Percentiles rank a stretch among this genome's conserved stretches.
phyloP scores from a whole-genome alignment of 2,113 vertebrate species.

The Kobus ellipsiprymnus region DNA sequence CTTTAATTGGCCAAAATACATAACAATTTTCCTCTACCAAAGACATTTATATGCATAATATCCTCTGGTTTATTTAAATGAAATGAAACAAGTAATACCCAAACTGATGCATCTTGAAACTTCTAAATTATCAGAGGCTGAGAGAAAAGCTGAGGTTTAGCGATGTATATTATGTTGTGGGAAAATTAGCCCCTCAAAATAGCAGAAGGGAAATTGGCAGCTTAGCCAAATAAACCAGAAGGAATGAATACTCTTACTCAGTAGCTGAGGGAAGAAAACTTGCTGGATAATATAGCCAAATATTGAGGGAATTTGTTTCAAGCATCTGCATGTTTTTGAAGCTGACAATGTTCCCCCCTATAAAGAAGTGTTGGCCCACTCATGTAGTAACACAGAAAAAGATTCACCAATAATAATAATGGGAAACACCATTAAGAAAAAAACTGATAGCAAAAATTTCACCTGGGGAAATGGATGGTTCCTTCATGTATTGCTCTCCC shows the following conservation, averaged over 20 bases:
- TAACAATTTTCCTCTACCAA: neutral
- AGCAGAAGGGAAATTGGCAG: constrained; percentile 56
- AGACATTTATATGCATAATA: constrained; percentile 10
- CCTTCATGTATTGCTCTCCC: neutral
- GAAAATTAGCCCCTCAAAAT: constrained; percentile 63
- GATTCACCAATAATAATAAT: neutral
- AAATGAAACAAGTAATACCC: constrained; percentile 45
- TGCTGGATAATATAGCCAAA: constrained; percentile 39
- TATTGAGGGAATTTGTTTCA: constrained; percentile 37
- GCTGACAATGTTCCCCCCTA: neutral
- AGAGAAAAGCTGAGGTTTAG: constrained; percentile 51
- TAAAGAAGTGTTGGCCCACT: neutral
- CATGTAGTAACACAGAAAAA: neutral
- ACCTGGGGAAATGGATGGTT: neutral
- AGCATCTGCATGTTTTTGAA: constrained; percentile 18
- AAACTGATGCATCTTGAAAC: constrained; percentile 52
- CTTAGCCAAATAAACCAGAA: constrained; percentile 58
- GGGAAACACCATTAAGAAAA: neutral
- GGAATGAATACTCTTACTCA: constrained; percentile 62
- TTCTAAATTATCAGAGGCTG: constrained; percentile 45
- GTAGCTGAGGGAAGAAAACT: constrained; percentile 41
- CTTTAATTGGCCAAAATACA: constrained; percentile 29
- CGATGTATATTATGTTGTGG: constrained; percentile 44
- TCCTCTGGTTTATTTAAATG: constrained; percentile 37
- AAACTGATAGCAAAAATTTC: neutral